Evolutionary conservation across 2,888 invertebrate species (phyloP), one percentile per base, ranked within the genome.

Genomic region (Liposcelis brunnea): DNA sequence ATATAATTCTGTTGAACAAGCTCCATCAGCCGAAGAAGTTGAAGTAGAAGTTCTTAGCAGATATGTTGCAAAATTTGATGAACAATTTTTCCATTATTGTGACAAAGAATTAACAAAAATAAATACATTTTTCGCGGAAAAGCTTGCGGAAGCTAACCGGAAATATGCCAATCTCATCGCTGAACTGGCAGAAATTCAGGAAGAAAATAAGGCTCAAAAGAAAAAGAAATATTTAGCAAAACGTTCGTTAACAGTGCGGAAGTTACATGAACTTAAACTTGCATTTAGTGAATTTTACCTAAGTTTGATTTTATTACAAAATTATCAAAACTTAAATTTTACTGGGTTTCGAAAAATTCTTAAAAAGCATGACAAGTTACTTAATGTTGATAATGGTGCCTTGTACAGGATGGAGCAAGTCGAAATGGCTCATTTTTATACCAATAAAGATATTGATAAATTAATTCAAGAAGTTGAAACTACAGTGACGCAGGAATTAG

Each of bases 261-360:
- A 82, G 59, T 64, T 80, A 46, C 81, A 82, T 58, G 86, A 87
- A 60, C 65, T 90, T 50, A 86, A 86, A 62, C 67, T 89, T 51
- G 89, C 89, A 44, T 90, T 86, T 64, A 84, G 83, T 55, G 89
- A 89, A 66, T 90, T 86, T 63, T 91, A 89, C 63, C 70, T 89
- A 45, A 82, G 82, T 54, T 66, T 90, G 46, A 84, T 90, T 55
- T 65, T 89, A 35, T 64, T 89, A 43, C 89, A 89, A 63, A 90
- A 89, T 61, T 86, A 85, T 61, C 86, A 90, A 62, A 84, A 81
- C 54, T 67, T 89, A 11, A 89, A 89, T 65, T 83, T 83, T 55
- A 87, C 86, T 4, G 89, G 89, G 2, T 89, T 90, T 62, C 70
- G 89, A 35, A 89, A 89, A 62, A 91, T 89, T 53, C 68, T 90